A percentile compares a stretch with the other conserved stretches of the same genome.
Conservation (phyloP, 2,113 vertebrate genomes). For the Ctenodactylus gundi region DNA sequence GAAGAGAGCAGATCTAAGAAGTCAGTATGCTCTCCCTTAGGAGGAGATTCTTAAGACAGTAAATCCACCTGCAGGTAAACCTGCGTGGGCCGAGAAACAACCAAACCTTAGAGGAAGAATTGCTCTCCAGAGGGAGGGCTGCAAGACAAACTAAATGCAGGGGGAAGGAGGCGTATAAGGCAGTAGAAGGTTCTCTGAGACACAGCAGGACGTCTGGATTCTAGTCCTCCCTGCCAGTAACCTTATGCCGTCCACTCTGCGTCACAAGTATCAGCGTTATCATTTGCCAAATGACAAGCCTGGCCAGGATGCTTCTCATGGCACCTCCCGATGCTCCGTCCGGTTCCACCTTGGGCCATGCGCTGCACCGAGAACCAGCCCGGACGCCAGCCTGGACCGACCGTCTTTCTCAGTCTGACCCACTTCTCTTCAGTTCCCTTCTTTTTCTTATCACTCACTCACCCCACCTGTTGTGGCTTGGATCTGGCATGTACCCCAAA, state of each 20-base stretch:
- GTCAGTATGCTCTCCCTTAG: background rate
- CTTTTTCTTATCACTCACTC: too few relatives aligned
- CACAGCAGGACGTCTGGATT: background rate
- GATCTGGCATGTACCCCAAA: too few relatives aligned
- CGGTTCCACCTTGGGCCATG: background rate
- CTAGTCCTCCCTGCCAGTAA: background rate
- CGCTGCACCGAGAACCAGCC: background rate
- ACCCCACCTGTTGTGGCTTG: too few relatives aligned
- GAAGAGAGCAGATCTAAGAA: conserved; percentile 4
- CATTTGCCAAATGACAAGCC: background rate
- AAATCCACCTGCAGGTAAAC: background rate
- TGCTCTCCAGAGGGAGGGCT: background rate
- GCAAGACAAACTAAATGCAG: background rate
- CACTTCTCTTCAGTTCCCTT: conserved; percentile 7
- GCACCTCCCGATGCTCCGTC: background rate
- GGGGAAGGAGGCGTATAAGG: background rate
- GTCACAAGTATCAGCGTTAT: background rate
- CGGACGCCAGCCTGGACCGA: background rate
- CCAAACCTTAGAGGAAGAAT: background rate
- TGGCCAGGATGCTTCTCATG: background rate
- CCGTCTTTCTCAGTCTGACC: background rate
- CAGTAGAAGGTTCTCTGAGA: too few relatives aligned
- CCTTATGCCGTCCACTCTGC: background rate
- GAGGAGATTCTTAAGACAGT: background rate
- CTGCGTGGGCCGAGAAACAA: background rate